Evolutionary conservation across 1,140 invertebrate species (phyloP).

Genomic region (Geopemphigus sp.): DNA sequence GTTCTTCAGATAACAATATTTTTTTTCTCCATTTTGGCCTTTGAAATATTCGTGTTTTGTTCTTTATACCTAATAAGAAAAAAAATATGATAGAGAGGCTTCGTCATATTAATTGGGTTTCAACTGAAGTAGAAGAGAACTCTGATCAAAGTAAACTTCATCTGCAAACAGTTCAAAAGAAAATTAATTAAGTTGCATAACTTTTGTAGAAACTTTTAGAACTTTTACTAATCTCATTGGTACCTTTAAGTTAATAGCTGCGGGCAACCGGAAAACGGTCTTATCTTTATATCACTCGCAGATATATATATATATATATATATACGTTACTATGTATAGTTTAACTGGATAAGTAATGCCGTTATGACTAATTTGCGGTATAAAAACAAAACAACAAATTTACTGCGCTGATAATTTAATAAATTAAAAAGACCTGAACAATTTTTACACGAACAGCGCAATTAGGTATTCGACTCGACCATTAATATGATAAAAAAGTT

Average conservation of each 20-base stretch:
- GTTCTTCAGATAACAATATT: neutral
- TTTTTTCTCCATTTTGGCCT: constrained; percentile 1
- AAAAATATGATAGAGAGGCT: constrained; percentile 15
- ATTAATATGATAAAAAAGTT: too few relatives aligned
- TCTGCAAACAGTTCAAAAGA: constrained; percentile 42
- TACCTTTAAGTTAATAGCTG: constrained; percentile 22
- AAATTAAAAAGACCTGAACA: neutral
- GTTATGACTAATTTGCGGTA: neutral
- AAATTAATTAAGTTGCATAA: constrained; percentile 49
- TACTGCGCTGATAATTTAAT: neutral
- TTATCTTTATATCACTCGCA: constrained; percentile 3
- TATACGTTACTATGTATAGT: neutral
- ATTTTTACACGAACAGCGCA: neutral
- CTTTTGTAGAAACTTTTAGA: constrained; percentile 39
- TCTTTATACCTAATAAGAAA: neutral
- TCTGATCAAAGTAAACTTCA: constrained; percentile 42
- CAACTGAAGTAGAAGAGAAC: constrained; percentile 34
- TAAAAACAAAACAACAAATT: neutral
- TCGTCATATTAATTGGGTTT: constrained; percentile 46
- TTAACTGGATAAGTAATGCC: neutral
- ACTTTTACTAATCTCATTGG: constrained; percentile 43
- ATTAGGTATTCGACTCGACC: neutral
- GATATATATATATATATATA: neutral
- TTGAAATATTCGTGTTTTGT: constrained; percentile 36
- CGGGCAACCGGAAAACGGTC: neutral